Conservation (phyloP, 2,888 invertebrate species). For the Cacoxenus indagator region DNA sequence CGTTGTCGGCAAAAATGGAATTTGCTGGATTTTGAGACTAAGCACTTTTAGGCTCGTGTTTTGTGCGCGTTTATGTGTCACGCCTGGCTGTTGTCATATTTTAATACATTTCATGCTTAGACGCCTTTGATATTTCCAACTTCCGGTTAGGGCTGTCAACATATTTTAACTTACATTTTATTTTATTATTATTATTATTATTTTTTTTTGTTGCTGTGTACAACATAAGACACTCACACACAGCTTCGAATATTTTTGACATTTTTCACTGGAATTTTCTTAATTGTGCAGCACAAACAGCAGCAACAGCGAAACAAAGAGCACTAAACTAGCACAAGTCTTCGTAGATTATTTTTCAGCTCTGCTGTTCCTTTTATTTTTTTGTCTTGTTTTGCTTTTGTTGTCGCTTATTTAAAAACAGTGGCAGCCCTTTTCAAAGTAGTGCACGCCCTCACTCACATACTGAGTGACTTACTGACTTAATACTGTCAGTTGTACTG, state of each 20-base stretch:
- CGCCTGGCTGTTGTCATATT: background rate
- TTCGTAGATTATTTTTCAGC: background rate
- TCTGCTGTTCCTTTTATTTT: background rate
- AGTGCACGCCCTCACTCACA: background rate
- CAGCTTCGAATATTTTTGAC: background rate
- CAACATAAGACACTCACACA: background rate
- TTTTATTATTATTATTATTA: background rate
- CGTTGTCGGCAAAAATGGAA: no score
- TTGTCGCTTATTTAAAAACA: background rate
- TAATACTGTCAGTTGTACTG: background rate
- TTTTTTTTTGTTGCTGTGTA: background rate
- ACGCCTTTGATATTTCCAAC: constrained; percentile 20
- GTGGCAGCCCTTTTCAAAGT: background rate
- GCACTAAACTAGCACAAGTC: constrained; percentile 8
- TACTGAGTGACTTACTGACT: background rate
- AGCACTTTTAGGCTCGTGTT: background rate
- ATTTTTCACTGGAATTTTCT: constrained; percentile 1
- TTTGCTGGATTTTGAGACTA: no score
- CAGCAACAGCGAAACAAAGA: background rate
- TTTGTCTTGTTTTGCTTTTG: background rate
- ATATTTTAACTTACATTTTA: no score
- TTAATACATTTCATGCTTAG: constrained; percentile 10
- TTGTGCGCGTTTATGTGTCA: background rate
- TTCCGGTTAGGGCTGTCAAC: constrained; percentile 19
- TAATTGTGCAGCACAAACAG: background rate